Evolutionary conservation across 2,888 invertebrate genomes (phyloP), one percentile per base, ranked within the genome.

Genomic region (Exocentrus adspersus): DNA sequence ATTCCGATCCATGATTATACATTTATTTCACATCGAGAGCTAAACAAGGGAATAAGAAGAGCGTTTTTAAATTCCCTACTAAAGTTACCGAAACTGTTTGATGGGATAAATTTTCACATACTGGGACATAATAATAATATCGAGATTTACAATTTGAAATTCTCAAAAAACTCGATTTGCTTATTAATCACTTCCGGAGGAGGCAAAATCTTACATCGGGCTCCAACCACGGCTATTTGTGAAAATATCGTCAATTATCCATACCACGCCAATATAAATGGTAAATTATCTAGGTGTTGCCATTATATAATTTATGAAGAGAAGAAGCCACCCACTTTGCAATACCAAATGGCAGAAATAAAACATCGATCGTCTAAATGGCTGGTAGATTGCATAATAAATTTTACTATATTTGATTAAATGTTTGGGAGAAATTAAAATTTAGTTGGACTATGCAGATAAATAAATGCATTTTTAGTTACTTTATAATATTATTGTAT

Each of bases 291-390:
- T 14, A 70, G 68, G 6, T 78, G 77, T 56, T 71, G 73, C 53
- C 70, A 77, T 64, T 78, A 76, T 62, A 75, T 78, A 42, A 75
- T 80, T 21, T 80, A 72, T 70, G 71, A 76, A 37, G 76, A 77
- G 60, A 51, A 65, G 7, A 70, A 72, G 3, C 56, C 68, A 24
- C 77, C 77, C 14, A 62, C 71, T 19, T 61, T 77, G 42, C 67
- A 72, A 52, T 78, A 78, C 52, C 72, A 75, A 28, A 77, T 77
- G 75, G 60, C 70, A 12, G 77, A 78, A 61, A 67, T 80, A 17
- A 72, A 75, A 53, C 78, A 79, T 67, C 75, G 70, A 60, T 72
- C 73, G 20, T 74, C 76, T 7, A 72, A 71, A 30, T 80, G 80
- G 80, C 67, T 80, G 9, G 72, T 79, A 60, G 74, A 78, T 20